Percentiles rank a stretch among this genome's conserved stretches.
These are phyloP conservation scores for Heliconius nattereri DNA, from an alignment of 1,140 invertebrate genomes.

Conservation along the genomic window DNA sequence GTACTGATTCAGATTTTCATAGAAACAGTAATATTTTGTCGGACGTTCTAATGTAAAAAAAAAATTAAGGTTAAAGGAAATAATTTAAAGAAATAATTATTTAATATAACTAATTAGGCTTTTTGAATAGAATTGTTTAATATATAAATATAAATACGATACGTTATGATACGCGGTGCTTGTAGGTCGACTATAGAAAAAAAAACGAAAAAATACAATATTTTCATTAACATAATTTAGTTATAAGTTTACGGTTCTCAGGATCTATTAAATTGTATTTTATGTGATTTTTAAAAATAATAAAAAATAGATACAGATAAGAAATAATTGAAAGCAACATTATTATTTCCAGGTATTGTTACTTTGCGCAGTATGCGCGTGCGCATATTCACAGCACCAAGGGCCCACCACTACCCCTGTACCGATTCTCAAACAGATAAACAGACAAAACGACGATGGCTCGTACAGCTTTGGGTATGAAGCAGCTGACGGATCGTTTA, in stretches of 20 bases:
- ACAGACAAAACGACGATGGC: constrained; percentile 90
- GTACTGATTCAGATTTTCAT: constrained; percentile 34
- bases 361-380: constrained; percentile 55
- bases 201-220: no score
- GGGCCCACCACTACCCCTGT: constrained; percentile 83
- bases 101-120: neutral
- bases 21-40: neutral
- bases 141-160: no score
- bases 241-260: no score
- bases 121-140: no score
- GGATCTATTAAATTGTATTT: no score
- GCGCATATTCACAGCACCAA: constrained; percentile 49
- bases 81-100: neutral
- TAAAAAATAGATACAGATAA: neutral
- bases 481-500: constrained; percentile 94
- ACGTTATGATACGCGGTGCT: no score
- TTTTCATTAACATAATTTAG: no score
- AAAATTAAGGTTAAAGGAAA: neutral
- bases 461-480: constrained; percentile 95
- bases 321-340: neutral
- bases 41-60: neutral
- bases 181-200: no score
- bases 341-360: constrained; percentile 52
- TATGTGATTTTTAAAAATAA: neutral
- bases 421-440: constrained; percentile 87